Evolutionary conservation across 2,797 vertebrate species (phyloP), one percentile per base, ranked within the genome.

Genomic region (Agapornis canus): DNA sequence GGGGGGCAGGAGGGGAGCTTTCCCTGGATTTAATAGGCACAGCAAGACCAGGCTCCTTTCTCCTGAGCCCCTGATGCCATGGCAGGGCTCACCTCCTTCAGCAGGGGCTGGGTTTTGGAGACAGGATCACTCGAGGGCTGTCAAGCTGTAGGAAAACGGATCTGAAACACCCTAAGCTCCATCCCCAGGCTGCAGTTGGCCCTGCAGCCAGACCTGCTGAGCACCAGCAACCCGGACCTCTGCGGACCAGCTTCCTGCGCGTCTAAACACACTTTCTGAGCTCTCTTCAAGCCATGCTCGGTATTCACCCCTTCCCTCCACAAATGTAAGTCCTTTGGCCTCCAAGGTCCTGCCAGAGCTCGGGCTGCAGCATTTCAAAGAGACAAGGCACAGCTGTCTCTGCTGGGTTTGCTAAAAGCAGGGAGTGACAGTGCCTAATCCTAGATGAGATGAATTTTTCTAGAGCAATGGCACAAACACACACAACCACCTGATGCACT

Each of bases 301-400:
- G 17, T 31, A 32, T 82, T 84, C 70, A 51, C n/a, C 48, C 71
- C 57, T 87, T 70, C 45, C 59, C 37, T 65, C 35, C 35, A 40
- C n/a, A 54, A 63, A 65, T 6, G 2, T 0, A 12, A 49, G 43
- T 77, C 79, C 49, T 92, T 61, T 81, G 72, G 35, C 54, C 72
- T 40, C 52, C 31, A 0, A 5, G 23, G 31, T 37, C 70, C 45
- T 23, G 29, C 54, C 22, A 9, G 59, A 89, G 56, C 37, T 71
- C 0, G 4, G 69, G 70, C 68, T 77, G 78, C 77, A 66, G 47
- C 49, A 20, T 82, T 90, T 87, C 82, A 80, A 81, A 56, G 69
- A 25, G 72, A 78, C 71, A 82, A 57, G 65, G 71, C 81, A 84
- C 86, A 95, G 86, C 95, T 86, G 88, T 51, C 81, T 54, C 32